Percentiles rank a stretch among this genome's conserved stretches.
These are phyloP conservation scores for Ophion obscuratus DNA, from an alignment of 2,888 invertebrate species.

Conservation along the genomic window DNA sequence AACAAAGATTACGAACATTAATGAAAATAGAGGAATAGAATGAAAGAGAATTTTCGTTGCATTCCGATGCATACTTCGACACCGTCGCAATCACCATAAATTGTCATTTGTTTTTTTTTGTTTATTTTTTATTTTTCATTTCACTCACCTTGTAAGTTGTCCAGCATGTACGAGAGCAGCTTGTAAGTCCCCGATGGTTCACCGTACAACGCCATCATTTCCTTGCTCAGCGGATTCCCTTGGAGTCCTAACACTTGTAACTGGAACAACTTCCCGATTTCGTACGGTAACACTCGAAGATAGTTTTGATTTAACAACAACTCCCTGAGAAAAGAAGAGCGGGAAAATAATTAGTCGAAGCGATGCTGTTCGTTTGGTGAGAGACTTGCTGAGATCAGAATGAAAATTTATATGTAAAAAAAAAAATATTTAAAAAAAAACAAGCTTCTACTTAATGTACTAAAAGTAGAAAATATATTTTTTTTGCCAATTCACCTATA, in stretches of 20 bases:
- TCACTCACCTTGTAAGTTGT: conserved; percentile 95
- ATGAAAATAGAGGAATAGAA: too few species aligned
- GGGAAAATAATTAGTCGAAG: neutral
- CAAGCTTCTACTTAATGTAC: too few species aligned
- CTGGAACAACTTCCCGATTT: conserved; percentile 98
- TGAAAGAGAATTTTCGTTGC: too few species aligned
- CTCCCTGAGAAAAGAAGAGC: conserved; percentile 88
- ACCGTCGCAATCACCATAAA: too few species aligned
- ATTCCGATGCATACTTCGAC: too few species aligned
- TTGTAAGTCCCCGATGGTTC: conserved; percentile 97
- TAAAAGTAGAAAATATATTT: too few species aligned
- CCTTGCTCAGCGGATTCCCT: conserved; percentile 97
- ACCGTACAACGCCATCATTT: conserved; percentile 95
- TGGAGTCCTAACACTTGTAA: conserved; percentile 96
- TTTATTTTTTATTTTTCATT: neutral
- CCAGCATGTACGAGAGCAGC: conserved; percentile 96
- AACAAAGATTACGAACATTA: too few species aligned
- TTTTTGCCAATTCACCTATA: too few species aligned
- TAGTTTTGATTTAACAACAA: conserved; percentile 97
- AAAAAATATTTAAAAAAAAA: too few species aligned
- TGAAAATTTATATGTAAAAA: neutral
- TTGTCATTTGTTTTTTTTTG: neutral
- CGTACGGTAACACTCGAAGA: conserved; percentile 96
- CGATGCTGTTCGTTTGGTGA: neutral
- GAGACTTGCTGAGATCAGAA: neutral